phyloP scores from a whole-genome alignment of 2,888 invertebrate species.

The Megaustenia siamemsis region DNA sequence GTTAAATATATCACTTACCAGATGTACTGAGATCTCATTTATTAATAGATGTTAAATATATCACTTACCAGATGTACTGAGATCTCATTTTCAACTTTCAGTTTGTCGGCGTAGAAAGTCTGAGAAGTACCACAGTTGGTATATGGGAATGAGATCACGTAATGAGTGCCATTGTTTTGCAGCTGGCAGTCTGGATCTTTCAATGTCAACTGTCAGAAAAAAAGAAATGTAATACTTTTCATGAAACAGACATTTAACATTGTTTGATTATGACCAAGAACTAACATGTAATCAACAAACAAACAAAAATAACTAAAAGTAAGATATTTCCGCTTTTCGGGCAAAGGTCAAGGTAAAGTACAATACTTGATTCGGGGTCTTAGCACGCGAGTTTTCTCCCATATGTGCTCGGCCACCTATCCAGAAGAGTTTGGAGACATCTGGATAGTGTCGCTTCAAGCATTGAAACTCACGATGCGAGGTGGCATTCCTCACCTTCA shows the following conservation, averaged over 20 bases:
- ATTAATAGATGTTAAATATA: too few species aligned
- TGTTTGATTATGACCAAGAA: too few species aligned
- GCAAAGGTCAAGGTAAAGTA: too few species aligned
- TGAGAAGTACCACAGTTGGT: not conserved
- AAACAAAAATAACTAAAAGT: too few species aligned
- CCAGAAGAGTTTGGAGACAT: too few species aligned
- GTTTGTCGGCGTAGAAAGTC: not conserved
- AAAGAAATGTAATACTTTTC: not conserved
- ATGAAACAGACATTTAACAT: not conserved
- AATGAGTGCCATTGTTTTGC: constrained; percentile 13
- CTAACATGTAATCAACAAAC: not conserved
- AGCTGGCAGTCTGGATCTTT: constrained; percentile 19
- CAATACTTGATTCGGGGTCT: too few species aligned
- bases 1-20: not conserved
- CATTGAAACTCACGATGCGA: too few species aligned
- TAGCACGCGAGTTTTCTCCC: too few species aligned
- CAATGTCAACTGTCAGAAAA: not conserved
- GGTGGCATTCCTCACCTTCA: too few species aligned
- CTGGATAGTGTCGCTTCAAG: too few species aligned
- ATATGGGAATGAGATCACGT: constrained; percentile 23
- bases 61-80: not conserved
- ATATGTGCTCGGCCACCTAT: too few species aligned
- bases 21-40: not conserved
- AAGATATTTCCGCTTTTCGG: too few species aligned
- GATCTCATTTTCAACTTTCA: not conserved